Percentiles rank a stretch among this genome's conserved stretches.
Evolutionary conservation across 2,888 invertebrate species (phyloP).

Genomic region (Nomada ferruginata): DNA sequence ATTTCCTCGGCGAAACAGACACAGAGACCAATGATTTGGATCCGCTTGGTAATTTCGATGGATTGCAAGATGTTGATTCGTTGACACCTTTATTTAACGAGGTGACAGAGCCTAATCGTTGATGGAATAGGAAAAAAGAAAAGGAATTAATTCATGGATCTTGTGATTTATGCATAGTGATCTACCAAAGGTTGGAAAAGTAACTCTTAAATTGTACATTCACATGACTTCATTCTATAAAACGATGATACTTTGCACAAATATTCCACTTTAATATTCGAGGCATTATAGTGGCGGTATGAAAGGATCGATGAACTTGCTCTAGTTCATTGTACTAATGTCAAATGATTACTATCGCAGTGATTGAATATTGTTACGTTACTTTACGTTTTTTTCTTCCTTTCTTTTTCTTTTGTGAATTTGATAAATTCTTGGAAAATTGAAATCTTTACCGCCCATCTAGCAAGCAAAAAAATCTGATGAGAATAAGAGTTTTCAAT

Average conservation of each 20-base stretch:
- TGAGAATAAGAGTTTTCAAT: conserved; percentile 31
- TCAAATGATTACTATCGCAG: conserved; percentile 31
- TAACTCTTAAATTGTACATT: conserved; percentile 47
- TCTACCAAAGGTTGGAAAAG: conserved; percentile 59
- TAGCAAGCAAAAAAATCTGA: conserved; percentile 16
- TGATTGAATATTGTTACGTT: conserved; percentile 26
- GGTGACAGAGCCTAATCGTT: conserved; percentile 82
- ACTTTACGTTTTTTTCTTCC: conserved; percentile 28
- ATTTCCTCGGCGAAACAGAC: conserved; percentile 77
- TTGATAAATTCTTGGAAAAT: conserved; percentile 10
- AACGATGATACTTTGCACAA: conserved; percentile 52
- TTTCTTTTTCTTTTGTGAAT: conserved; percentile 12
- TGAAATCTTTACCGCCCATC: conserved; percentile 16
- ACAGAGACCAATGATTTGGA: conserved; percentile 79
- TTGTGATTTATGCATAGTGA: conserved; percentile 49
- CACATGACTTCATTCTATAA: conserved; percentile 31
- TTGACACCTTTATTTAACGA: conserved; percentile 82
- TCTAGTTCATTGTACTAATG: conserved; percentile 47
- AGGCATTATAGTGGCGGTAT: conserved; percentile 42
- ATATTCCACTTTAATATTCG: conserved; percentile 43
- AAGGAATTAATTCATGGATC: conserved; percentile 38
- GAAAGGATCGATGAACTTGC: conserved; percentile 26
- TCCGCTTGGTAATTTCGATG: conserved; percentile 81
- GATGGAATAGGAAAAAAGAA: conserved; percentile 49
- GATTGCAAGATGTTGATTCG: conserved; percentile 81